These are phyloP conservation scores for Drosophila aff. DNA, from an alignment of 1,140 invertebrate species.

Conservation along the genomic window DNA sequence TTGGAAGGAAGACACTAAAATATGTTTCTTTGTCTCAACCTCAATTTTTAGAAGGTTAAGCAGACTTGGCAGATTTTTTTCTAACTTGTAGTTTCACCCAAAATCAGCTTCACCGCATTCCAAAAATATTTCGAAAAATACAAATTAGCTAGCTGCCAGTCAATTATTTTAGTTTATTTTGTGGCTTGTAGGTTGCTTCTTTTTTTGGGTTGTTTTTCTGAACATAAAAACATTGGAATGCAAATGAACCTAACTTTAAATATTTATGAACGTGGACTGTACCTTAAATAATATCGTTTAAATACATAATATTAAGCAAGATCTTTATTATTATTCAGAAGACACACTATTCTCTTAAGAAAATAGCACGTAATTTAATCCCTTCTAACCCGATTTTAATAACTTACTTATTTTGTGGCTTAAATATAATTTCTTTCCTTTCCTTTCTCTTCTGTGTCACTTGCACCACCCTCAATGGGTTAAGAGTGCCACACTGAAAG, in stretches of 20 bases:
- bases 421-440: neutral
- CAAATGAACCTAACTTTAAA: neutral
- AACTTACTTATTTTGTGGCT: too few species aligned
- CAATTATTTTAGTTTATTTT: neutral
- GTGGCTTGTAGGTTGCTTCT: neutral
- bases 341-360: neutral
- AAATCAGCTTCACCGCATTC: neutral
- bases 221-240: neutral
- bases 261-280: neutral
- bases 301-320: neutral
- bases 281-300: neutral
- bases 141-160: neutral
- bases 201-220: neutral
- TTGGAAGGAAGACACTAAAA: neutral
- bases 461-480: conserved; percentile 35
- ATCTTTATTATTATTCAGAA: neutral
- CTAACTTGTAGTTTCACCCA: neutral
- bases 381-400: neutral
- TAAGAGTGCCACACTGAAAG: conserved; percentile 32
- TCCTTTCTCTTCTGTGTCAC: conserved; percentile 9
- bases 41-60: neutral
- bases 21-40: neutral
- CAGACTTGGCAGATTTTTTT: neutral
- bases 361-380: neutral
- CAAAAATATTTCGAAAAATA: neutral